These are phyloP conservation scores for Galaxea fascicularis DNA, from an alignment of 92 coral and sea anemone genomes.

Conservation along the genomic window DNA sequence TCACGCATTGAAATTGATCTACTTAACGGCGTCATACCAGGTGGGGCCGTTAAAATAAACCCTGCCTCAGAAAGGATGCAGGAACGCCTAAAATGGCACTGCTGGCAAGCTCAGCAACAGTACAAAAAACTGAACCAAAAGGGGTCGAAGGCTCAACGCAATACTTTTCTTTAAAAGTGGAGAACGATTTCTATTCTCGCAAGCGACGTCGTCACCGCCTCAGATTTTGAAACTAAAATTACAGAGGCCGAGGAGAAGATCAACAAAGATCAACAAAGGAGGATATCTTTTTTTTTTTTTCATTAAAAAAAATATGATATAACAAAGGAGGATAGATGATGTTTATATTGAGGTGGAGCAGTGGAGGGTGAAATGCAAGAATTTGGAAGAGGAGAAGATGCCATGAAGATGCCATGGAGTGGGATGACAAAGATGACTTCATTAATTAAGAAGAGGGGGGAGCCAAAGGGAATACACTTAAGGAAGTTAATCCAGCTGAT, in stretches of 20 bases:
- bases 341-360: slow-evolving; percentile 43
- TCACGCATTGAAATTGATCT: slow-evolving; percentile 33
- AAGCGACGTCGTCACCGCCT: slow-evolving; percentile 49
- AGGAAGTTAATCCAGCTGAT: slow-evolving; percentile 47
- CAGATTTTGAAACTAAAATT: slow-evolving; percentile 32
- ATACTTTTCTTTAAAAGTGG: slow-evolving; percentile 12
- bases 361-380: slow-evolving; percentile 35
- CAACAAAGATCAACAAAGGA: too few species aligned
- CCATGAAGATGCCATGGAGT: slow-evolving; percentile 76
- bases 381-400: slow-evolving; percentile 40
- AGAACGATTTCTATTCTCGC: slow-evolving; percentile 30
- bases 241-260: slow-evolving; percentile 16
- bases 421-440: slow-evolving; percentile 67
- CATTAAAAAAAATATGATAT: too few species aligned
- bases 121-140: slow-evolving; percentile 38
- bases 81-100: slow-evolving; percentile 28
- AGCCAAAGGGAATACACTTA: slow-evolving; percentile 52
- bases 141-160: slow-evolving; percentile 41
- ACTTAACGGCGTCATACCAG: slow-evolving; percentile 45
- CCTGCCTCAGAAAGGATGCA: slow-evolving; percentile 20
- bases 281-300: too few species aligned
- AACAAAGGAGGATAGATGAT: slow-evolving; percentile 29
- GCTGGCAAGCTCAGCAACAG: slow-evolving; percentile 34
- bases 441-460: slow-evolving; percentile 60
- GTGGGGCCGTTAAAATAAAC: slow-evolving; percentile 47